Evolutionary conservation across 2,888 invertebrate species (phyloP), one percentile per base, ranked within the genome.

Genomic region (Bellardia bayeri): DNA sequence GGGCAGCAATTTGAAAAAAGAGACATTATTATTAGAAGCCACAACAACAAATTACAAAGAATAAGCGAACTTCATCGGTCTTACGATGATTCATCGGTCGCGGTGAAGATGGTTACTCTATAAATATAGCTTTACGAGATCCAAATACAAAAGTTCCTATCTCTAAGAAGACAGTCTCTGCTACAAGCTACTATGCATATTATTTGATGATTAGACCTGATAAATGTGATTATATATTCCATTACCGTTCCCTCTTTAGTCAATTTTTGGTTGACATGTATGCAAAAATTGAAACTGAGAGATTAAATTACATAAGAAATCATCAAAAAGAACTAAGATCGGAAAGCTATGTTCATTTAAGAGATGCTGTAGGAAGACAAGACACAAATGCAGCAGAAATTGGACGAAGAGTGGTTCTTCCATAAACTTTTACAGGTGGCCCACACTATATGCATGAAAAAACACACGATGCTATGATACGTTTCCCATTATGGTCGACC

Each of bases 241-340:
- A n/a, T n/a, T n/a, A n/a, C n/a, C n/a, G n/a, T n/a, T n/a, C n/a
- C n/a, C 69, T 79, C 9, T 69, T 69, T 2, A 58, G 61, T 37
- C 45, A 79, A 79, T 79, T 30, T 69, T 49, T 69, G 16, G 79
- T 69, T 6, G 78, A 79, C 9, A 69, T 79, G 79, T 78, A 66
- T 30, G 78, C n/a, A n/a, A n/a, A n/a, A n/a, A 78, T 78, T 23
- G 1, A 23, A 23, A 23, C 23, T 23, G 23, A 23, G 23, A 23
- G 23, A 23, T 23, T 23, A 23, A 23, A 23, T 23, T 23, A 23
- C 23, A 23, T 23, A 0, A 23, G n/a, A n/a, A n/a, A n/a, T n/a
- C n/a, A n/a, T n/a, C n/a, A 23, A 23, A 23, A 23, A 1, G 23
- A 23, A 23, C 23, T 13, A 56, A 78, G 11, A 68, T 54, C 0